A percentile compares a stretch with the other conserved stretches of the same genome.
Conservation (phyloP, 2,888 invertebrate genomes). For the Cephus rjabovi region DNA sequence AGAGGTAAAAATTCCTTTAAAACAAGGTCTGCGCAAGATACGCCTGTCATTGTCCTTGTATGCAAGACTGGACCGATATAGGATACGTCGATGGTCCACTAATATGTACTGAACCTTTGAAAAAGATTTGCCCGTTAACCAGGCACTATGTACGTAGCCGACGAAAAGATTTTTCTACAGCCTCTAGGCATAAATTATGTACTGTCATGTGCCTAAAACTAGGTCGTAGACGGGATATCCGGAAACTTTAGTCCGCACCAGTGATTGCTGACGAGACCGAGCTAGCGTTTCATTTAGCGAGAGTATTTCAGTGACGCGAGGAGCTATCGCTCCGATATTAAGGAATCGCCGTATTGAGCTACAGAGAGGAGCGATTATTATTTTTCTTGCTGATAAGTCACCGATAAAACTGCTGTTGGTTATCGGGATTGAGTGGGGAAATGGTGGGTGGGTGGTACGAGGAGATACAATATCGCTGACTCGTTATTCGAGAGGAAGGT, state of each 20-base stretch:
- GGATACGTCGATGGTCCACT: neutral
- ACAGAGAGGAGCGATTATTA: neutral
- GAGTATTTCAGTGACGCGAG: neutral
- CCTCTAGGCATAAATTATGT: neutral
- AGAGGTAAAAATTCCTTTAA: neutral
- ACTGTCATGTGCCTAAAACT: neutral
- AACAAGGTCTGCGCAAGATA: neutral
- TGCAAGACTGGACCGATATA: neutral
- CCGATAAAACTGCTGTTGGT: conserved; percentile 29
- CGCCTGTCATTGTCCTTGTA: neutral
- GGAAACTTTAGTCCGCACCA: conserved; percentile 31
- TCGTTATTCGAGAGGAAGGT: conserved; percentile 29
- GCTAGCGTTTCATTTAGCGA: neutral
- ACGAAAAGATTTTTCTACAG: neutral
- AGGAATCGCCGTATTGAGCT: neutral
- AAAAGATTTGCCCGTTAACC: neutral
- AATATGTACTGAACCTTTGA: neutral
- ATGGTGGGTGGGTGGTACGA: neutral
- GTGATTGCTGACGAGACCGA: conserved; percentile 45
- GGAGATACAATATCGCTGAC: conserved; percentile 39
- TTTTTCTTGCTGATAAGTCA: conserved; percentile 40
- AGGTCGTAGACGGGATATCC: conserved; percentile 12
- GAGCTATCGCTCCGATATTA: neutral
- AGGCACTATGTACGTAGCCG: neutral
- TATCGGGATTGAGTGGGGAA: neutral